phyloP scores from a whole-genome alignment of 2,797 vertebrate genomes.

The Notolabrus celidotus region DNA sequence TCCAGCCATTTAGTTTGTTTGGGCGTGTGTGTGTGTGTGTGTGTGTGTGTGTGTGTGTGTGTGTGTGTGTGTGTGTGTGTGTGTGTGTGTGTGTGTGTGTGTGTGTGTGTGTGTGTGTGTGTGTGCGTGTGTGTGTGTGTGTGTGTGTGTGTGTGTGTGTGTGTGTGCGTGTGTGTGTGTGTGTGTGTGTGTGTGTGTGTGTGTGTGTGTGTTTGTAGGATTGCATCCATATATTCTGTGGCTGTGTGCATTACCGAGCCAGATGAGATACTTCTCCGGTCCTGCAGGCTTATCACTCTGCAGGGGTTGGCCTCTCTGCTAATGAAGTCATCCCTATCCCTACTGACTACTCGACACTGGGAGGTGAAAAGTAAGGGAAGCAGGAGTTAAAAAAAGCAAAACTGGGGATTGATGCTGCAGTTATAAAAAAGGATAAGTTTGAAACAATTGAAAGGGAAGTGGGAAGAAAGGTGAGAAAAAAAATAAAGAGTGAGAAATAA shows the following conservation, averaged over 20 bases:
- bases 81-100: conserved; percentile 11
- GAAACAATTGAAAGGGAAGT: conserved; percentile 70
- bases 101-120: too few relatives aligned
- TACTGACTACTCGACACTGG: conserved; percentile 27
- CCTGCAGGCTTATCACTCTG: conserved; percentile 67
- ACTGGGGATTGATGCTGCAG: conserved; percentile 60
- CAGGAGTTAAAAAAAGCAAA: conserved; percentile 45
- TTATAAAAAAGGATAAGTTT: conserved; percentile 55
- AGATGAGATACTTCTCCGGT: conserved; percentile 66
- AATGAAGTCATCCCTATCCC: conserved; percentile 79
- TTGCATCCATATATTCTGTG: conserved; percentile 31
- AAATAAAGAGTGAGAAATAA: conserved; percentile 67
- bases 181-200: conserved; percentile 20
- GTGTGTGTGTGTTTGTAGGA: conserved; percentile 24
- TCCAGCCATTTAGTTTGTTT: neutral
- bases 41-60: conserved; percentile 20
- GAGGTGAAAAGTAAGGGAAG: conserved; percentile 50
- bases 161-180: too few relatives aligned
- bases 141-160: too few relatives aligned
- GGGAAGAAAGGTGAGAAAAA: conserved; percentile 51
- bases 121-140: too few relatives aligned
- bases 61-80: conserved; percentile 18
- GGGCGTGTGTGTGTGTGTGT: conserved; percentile 5
- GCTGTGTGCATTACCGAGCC: conserved; percentile 55
- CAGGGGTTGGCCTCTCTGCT: conserved; percentile 60